Evolutionary conservation across 1,140 invertebrate species (phyloP).

Genomic region (Drosophila obscura): DNA sequence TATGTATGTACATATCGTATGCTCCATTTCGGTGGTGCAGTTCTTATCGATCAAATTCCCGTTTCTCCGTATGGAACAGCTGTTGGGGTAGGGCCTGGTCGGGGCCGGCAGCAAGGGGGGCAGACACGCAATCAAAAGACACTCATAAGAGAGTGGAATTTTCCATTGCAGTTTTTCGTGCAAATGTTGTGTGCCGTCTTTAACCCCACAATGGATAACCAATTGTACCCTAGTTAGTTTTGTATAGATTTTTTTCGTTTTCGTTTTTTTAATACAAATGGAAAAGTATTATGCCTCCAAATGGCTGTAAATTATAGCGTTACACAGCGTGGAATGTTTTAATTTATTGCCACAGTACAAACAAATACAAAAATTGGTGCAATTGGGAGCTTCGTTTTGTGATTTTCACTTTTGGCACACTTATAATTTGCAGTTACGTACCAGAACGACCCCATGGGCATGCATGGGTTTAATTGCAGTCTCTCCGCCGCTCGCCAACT

Average conservation of each 20-base stretch:
- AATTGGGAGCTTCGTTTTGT: neutral
- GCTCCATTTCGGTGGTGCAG: neutral
- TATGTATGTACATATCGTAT: neutral
- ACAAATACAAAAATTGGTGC: neutral
- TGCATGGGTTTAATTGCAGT: slow-evolving; percentile 68
- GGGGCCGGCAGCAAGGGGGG: slow-evolving; percentile 9
- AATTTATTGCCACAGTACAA: neutral
- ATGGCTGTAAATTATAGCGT: neutral
- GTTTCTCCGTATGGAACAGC: slow-evolving; percentile 32
- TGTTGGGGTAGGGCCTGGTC: slow-evolving; percentile 8
- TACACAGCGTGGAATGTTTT: too few species aligned
- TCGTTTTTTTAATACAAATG: too few species aligned
- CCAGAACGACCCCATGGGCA: slow-evolving; percentile 56
- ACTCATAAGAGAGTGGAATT: slow-evolving; percentile 61
- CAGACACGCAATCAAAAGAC: slow-evolving; percentile 36
- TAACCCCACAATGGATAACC: slow-evolving; percentile 20
- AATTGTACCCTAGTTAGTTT: too few species aligned
- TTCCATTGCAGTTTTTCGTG: slow-evolving; percentile 67
- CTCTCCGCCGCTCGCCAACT: slow-evolving; percentile 17
- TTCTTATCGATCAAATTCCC: slow-evolving; percentile 44
- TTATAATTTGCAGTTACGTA: slow-evolving; percentile 13
- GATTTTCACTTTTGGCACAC: slow-evolving; percentile 13
- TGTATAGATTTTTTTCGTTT: too few species aligned
- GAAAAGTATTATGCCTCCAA: too few species aligned
- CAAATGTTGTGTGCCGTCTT: slow-evolving; percentile 45